Evolutionary conservation across 2,113 vertebrate species (phyloP), one percentile per base, ranked within the genome.

Genomic region (Bombycilla garrulus): DNA sequence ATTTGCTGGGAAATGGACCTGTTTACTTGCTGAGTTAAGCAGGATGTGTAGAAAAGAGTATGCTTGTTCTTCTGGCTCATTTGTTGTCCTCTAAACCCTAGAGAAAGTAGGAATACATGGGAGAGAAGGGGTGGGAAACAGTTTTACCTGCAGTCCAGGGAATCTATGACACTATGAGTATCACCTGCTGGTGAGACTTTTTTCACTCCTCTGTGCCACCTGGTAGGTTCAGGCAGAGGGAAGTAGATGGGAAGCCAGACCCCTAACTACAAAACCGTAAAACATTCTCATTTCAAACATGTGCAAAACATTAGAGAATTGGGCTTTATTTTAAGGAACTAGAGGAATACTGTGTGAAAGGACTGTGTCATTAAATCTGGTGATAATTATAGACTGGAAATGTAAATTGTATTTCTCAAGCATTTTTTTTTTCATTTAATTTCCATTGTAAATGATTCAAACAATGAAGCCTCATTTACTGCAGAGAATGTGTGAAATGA

Each of bases 371-470:
- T 93, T 95, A 92, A 90, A 88, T 83, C 61, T 72, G 62, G 31
- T 86, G 57, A 62, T 90, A 95, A 94, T 90, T 92, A 78, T 64
- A 83, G 66, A 79, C 31, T 88, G 61, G 73, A 83, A 94, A 95
- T 86, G 36, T 79, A 96, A 97, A 96, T 90, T 91, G 51, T 90
- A 84, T 97, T 96, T 96, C 78, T 79, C 92, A 69, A 88, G 31
- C 83, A 33, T 93, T 87, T 94, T 96, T 47, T 38, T 91, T 72
- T 72, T 66, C 15, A 45, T 94, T 95, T 83, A 3, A 51, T 83
- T 96, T 94, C 73, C 80, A 89, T 81, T 92, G 58, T 97, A 93
- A 96, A 86, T 88, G 42, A 40, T 94, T 91, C 57, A 91, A 62
- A 87, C 51, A 81, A 44, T 71, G 91, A 95, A 95, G 77, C 79